phyloP scores from a whole-genome alignment of 2,888 invertebrate genomes.

The Pyralis farinalis region DNA sequence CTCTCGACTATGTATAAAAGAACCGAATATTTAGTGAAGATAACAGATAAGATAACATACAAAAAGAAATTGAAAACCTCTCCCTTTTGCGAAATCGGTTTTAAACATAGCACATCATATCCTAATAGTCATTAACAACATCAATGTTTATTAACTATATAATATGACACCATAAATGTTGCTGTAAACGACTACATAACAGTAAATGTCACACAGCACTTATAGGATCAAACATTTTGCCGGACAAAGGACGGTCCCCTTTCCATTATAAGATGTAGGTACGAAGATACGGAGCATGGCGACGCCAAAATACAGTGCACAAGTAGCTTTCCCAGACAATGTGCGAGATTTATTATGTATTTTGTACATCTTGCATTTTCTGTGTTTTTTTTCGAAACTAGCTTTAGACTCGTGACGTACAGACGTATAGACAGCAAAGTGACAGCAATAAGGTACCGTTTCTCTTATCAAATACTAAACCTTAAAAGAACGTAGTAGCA shows the following conservation, averaged over 20 bases:
- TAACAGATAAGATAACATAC: too few relatives aligned
- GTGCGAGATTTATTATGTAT: background rate
- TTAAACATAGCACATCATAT: too few relatives aligned
- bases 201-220: background rate
- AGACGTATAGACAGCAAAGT: too few relatives aligned
- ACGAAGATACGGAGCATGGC: background rate
- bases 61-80: too few relatives aligned
- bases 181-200: background rate
- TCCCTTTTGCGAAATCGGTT: too few relatives aligned
- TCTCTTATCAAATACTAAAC: too few relatives aligned
- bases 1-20: too few relatives aligned
- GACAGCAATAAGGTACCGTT: too few relatives aligned
- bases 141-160: slow-evolving; percentile 22
- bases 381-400: too few relatives aligned
- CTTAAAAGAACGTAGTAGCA: too few relatives aligned
- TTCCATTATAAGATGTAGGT: background rate
- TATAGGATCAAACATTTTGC: background rate
- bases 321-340: background rate
- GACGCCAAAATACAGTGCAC: background rate
- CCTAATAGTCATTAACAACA: background rate
- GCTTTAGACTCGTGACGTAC: too few relatives aligned
- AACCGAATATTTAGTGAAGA: too few relatives aligned
- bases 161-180: background rate
- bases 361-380: background rate
- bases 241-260: background rate